These are phyloP conservation scores for Buathra laborator DNA, from an alignment of 2,888 invertebrate genomes.

Conservation along the genomic window DNA sequence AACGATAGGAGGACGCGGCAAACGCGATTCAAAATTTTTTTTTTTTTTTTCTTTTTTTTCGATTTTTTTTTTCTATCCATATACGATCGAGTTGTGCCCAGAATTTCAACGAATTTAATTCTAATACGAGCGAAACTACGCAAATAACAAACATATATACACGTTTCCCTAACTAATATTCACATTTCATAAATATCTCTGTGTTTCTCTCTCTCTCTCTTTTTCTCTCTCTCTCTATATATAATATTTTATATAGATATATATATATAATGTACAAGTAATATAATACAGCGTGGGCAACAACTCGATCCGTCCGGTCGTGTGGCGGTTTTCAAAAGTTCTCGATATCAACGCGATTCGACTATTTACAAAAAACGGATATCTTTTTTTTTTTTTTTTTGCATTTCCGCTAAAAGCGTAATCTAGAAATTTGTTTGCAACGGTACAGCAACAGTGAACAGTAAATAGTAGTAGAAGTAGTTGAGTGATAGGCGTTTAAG, in stretches of 20 bases:
- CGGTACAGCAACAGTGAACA: conserved; percentile 57
- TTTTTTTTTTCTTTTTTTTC: conserved; percentile 2
- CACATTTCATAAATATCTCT: conserved; percentile 78
- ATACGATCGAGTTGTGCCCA: conserved; percentile 69
- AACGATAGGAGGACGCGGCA: conserved; percentile 61
- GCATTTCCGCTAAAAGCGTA: conserved; percentile 40
- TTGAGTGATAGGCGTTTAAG: conserved; percentile 55
- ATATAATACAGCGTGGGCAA: conserved; percentile 70
- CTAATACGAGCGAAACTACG: conserved; percentile 66
- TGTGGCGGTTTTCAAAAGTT: conserved; percentile 23
- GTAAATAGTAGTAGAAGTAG: conserved; percentile 43
- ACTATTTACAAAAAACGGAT: conserved; percentile 50
- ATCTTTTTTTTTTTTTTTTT: conserved; percentile 20
- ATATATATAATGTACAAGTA: conserved; percentile 72
- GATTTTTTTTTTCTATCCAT: conserved; percentile 7
- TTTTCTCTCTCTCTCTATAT: conserved; percentile 55
- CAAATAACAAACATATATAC: conserved; percentile 76
- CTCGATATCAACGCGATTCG: conserved; percentile 21
- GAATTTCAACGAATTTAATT: conserved; percentile 74
- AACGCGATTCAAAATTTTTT: not conserved
- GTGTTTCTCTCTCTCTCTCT: conserved; percentile 65
- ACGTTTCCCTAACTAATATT: conserved; percentile 76
- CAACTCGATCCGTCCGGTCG: conserved; percentile 60
- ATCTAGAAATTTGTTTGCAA: conserved; percentile 59
- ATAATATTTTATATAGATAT: conserved; percentile 61